A percentile compares a stretch with the other conserved stretches of the same genome.
Evolutionary conservation across 2,113 vertebrate genomes (phyloP).

Genomic region (Suricata suricatta): DNA sequence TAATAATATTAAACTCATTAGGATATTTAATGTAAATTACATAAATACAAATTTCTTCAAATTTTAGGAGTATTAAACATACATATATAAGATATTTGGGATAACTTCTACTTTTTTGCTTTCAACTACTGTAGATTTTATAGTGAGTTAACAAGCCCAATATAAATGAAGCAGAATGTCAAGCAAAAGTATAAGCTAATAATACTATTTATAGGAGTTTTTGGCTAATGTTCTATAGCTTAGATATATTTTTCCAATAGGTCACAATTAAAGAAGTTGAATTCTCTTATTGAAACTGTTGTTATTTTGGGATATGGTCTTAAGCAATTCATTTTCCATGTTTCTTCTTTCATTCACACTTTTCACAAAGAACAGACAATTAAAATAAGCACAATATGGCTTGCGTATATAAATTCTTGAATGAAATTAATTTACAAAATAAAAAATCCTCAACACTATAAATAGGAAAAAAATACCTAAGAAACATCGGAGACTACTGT

Average conservation of each 20-base stretch:
- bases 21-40: not conserved
- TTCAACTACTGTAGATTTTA: not conserved
- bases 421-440: not conserved
- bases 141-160: not conserved
- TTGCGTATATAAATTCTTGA: not conserved
- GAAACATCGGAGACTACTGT: not conserved
- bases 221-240: not conserved
- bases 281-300: not conserved
- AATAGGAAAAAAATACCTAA: not conserved
- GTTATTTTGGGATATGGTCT: not conserved
- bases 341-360: not conserved
- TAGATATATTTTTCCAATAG: not conserved
- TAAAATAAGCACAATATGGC: not conserved
- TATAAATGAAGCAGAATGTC: not conserved
- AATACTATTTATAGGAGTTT: not conserved
- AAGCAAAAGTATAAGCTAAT: not conserved
- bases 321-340: not conserved
- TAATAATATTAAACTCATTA: not conserved
- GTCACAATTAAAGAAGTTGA: not conserved
- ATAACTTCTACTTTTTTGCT: not conserved
- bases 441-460: not conserved
- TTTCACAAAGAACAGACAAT: not conserved
- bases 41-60: not conserved
- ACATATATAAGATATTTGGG: not conserved
- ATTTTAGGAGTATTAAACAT: not conserved